A percentile compares a stretch with the other conserved stretches of the same genome.
Conservation (phyloP, 2,888 invertebrate genomes). For the Dryobota labecula region DNA sequence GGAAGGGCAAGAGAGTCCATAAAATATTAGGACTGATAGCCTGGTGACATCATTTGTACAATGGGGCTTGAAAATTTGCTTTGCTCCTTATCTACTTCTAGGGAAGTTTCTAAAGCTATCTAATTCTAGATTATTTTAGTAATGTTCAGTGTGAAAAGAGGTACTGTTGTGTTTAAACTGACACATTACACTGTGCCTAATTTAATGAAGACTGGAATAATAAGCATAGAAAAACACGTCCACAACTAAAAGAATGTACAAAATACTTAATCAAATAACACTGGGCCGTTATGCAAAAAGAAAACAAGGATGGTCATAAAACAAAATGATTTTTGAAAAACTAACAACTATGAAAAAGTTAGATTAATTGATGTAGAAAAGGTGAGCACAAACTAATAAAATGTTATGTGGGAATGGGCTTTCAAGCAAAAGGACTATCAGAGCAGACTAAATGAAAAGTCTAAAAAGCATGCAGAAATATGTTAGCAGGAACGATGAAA, state of each 20-base stretch:
- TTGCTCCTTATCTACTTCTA: not conserved
- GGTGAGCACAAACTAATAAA: not conserved
- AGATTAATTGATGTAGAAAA: not conserved
- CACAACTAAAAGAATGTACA: conserved; percentile 31
- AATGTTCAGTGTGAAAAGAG: not conserved
- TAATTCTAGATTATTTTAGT: conserved; percentile 22
- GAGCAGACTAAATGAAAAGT: not conserved
- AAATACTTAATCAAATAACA: conserved; percentile 32
- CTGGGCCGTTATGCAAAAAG: conserved; percentile 62
- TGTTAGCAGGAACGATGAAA: conserved; percentile 25
- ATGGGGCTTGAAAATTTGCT: conserved; percentile 1
- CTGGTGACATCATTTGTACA: not conserved
- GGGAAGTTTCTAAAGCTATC: conserved; percentile 22
- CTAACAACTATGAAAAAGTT: not conserved
- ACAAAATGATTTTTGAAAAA: conserved; percentile 15
- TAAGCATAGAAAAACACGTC: conserved; percentile 30
- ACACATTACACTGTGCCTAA: conserved; percentile 23
- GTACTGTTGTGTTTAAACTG: conserved; percentile 20
- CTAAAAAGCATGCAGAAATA: conserved; percentile 30
- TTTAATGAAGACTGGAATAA: conserved; percentile 18
- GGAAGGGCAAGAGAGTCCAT: not conserved
- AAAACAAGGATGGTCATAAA: conserved; percentile 26
- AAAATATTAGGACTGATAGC: not conserved
- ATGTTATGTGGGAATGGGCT: conserved; percentile 11
- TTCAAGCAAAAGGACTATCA: conserved; percentile 14